Conservation (phyloP, 2,888 invertebrate species). For the Monochamus alternatus region DNA sequence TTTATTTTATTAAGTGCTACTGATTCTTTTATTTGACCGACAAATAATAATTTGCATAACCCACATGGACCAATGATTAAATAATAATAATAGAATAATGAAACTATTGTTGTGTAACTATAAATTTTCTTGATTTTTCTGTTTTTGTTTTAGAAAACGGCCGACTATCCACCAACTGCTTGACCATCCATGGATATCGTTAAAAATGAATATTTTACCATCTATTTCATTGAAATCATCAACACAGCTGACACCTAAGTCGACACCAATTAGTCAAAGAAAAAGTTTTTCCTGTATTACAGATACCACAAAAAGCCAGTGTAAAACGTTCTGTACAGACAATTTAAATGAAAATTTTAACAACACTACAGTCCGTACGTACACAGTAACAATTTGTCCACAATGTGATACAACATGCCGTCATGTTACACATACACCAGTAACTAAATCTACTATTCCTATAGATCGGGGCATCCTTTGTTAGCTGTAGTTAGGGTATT, state of each 20-base stretch:
- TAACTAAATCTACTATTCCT: conserved; percentile 69
- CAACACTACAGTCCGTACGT: conserved; percentile 66
- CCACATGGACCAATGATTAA: too few species aligned
- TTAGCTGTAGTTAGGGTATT: conserved; percentile 63
- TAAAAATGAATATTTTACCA: conserved; percentile 63
- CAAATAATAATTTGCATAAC: too few species aligned
- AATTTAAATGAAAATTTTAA: conserved; percentile 62
- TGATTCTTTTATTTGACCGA: too few species aligned
- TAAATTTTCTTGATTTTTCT: too few species aligned
- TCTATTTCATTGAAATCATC: conserved; percentile 59
- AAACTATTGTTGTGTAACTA: too few species aligned
- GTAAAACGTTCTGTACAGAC: conserved; percentile 63
- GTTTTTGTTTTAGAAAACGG: conserved; percentile 81
- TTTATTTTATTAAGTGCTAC: too few species aligned
- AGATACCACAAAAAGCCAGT: conserved; percentile 54
- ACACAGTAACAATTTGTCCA: conserved; percentile 68
- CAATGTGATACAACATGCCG: conserved; percentile 71
- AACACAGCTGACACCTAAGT: conserved; percentile 57
- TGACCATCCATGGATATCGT: conserved; percentile 88
- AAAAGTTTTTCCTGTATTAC: conserved; percentile 64
- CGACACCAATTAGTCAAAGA: conserved; percentile 65
- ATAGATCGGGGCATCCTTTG: conserved; percentile 72
- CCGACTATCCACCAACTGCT: conserved; percentile 91
- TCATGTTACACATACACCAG: conserved; percentile 69
- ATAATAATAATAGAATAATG: too few species aligned